Evolutionary conservation across 2,888 invertebrate genomes (phyloP).

Genomic region (Idaea biselata): DNA sequence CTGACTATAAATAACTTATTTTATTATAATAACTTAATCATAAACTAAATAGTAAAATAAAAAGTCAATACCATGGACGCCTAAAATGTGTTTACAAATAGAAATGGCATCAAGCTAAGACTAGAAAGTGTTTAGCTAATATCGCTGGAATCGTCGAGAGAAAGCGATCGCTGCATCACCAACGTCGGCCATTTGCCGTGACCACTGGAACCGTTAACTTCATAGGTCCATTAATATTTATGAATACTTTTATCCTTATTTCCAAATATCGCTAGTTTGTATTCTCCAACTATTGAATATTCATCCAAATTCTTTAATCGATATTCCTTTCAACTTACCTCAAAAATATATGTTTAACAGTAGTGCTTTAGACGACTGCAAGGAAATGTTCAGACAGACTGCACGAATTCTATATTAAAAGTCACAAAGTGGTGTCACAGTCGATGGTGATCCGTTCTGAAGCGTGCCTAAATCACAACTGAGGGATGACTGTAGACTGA

Average conservation of each 20-base stretch:
- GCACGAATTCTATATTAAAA: conserved; percentile 59
- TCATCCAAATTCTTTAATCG: conserved; percentile 16
- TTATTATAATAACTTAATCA: too few relatives aligned
- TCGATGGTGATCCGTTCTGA: conserved; percentile 44
- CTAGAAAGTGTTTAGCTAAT: conserved; percentile 47
- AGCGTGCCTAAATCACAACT: conserved; percentile 67
- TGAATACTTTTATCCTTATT: conserved; percentile 21
- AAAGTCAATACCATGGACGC: neutral
- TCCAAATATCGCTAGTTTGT: conserved; percentile 20
- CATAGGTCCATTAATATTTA: conserved; percentile 24
- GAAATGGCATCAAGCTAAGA: conserved; percentile 21
- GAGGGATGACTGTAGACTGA: conserved; percentile 57
- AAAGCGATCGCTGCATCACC: conserved; percentile 54
- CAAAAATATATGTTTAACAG: conserved; percentile 38
- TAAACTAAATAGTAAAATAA: neutral
- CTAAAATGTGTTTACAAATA: conserved; percentile 3
- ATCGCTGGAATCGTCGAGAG: conserved; percentile 45
- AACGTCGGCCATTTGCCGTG: conserved; percentile 69
- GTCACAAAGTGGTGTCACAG: conserved; percentile 51
- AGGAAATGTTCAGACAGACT: conserved; percentile 36
- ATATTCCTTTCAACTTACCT: conserved; percentile 52
- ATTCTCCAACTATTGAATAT: conserved; percentile 26
- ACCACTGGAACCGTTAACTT: conserved; percentile 36
- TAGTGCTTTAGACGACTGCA: conserved; percentile 37
- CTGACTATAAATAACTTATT: too few relatives aligned